Conservation (phyloP, 2,113 vertebrate genomes). For the Ariopsis seemanni region DNA sequence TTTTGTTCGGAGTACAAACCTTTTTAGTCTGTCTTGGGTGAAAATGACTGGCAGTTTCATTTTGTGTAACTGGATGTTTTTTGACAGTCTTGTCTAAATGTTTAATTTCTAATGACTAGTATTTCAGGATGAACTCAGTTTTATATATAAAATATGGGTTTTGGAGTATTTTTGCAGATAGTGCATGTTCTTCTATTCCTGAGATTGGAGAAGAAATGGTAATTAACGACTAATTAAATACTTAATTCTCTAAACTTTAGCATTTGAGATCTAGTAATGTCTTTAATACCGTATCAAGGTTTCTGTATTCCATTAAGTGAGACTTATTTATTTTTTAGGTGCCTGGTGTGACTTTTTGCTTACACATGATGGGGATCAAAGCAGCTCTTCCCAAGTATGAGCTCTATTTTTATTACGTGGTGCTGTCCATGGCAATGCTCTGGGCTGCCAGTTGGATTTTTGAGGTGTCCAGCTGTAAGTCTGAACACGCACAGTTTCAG, state of each 20-base stretch:
- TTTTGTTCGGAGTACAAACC: background rate
- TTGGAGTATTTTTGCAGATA: background rate
- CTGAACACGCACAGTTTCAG: conserved; percentile 14
- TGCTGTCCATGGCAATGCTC: conserved; percentile 80
- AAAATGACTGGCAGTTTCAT: background rate
- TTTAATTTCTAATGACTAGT: background rate
- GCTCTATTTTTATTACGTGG: conserved; percentile 83
- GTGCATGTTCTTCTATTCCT: background rate
- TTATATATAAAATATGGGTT: background rate
- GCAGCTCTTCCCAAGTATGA: conserved; percentile 83
- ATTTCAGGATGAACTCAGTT: background rate
- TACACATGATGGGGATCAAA: conserved; percentile 82
- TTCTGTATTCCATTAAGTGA: background rate
- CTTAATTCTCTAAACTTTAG: background rate
- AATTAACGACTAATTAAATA: too few relatives aligned
- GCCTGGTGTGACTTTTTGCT: conserved; percentile 9
- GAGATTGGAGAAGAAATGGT: too few relatives aligned
- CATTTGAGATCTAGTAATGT: background rate
- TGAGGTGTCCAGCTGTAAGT: conserved; percentile 86
- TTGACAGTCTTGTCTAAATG: background rate
- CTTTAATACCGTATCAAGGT: background rate
- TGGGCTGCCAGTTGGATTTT: conserved; percentile 86
- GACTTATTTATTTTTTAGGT: background rate
- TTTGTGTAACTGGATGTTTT: background rate
- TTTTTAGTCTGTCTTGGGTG: background rate